These are phyloP conservation scores for Cantharis rufa DNA, from an alignment of 2,888 invertebrate species.

Conservation along the genomic window DNA sequence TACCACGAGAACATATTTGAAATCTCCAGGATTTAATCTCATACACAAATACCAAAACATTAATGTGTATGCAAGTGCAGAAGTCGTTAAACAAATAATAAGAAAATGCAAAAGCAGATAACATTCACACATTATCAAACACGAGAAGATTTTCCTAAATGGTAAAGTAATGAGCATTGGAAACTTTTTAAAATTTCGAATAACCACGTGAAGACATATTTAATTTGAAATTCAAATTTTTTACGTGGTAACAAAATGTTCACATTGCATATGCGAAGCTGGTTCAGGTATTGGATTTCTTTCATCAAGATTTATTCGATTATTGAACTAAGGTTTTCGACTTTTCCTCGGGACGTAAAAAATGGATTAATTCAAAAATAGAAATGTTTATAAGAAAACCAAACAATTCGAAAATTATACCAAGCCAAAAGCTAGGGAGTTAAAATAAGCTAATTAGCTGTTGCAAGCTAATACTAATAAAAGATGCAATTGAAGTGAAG, in stretches of 20 bases:
- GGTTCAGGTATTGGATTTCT: not conserved
- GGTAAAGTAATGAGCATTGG: not conserved
- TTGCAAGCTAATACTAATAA: not conserved
- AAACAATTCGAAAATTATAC: too few species aligned
- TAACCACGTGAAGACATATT: not conserved
- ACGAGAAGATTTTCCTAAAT: not conserved
- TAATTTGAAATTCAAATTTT: not conserved
- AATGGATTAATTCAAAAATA: not conserved
- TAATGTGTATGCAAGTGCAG: not conserved
- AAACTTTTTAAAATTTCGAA: not conserved
- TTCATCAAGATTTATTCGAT: not conserved
- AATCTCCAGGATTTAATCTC: constrained; percentile 20
- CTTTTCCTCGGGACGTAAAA: not conserved
- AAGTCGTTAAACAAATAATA: not conserved
- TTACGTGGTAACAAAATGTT: not conserved
- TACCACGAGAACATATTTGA: constrained; percentile 20
- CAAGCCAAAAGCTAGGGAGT: too few species aligned
- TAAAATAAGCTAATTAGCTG: too few species aligned
- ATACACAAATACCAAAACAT: constrained; percentile 13
- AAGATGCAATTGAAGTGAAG: too few species aligned
- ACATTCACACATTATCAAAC: not conserved
- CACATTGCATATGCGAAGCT: not conserved
- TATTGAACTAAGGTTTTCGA: not conserved
- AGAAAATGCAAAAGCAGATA: not conserved
- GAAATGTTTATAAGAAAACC: not conserved